Conservation (phyloP, 2,113 vertebrate species). For the Hyla sarda region DNA sequence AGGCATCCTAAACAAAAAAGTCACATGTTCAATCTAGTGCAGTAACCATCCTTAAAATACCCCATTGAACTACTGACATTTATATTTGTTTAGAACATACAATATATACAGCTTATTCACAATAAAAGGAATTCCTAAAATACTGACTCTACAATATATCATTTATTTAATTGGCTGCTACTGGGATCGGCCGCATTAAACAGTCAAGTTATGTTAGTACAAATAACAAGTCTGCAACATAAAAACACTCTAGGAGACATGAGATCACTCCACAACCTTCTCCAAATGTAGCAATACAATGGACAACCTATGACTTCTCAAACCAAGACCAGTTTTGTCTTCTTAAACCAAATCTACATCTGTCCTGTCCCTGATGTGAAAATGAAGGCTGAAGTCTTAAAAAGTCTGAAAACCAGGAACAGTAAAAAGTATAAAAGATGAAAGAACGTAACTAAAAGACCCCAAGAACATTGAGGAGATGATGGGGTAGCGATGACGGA, state of each 20-base stretch:
- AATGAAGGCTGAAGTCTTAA: too few species aligned
- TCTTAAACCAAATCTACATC: not conserved
- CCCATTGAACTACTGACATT: not conserved
- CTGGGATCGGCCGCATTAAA: not conserved
- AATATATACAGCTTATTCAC: not conserved
- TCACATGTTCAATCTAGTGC: not conserved
- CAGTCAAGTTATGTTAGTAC: not conserved
- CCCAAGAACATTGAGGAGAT: too few species aligned
- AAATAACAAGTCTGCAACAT: not conserved
- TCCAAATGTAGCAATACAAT: not conserved
- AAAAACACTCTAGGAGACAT: not conserved
- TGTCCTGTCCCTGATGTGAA: too few species aligned
- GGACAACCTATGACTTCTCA: not conserved
- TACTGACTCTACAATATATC: not conserved
- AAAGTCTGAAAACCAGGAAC: too few species aligned
- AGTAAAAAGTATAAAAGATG: too few species aligned
- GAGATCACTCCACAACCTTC: not conserved
- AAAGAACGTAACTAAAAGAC: too few species aligned
- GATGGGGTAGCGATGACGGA: too few species aligned
- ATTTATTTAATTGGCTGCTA: not conserved
- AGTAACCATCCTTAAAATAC: not conserved
- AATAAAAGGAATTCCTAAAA: conserved; percentile 2
- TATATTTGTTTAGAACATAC: not conserved
- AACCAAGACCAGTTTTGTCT: not conserved
- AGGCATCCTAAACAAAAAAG: too few species aligned